Base-by-base conservation (phyloP, 1,140 invertebrate genomes). In the Rhopalosiphum maidis region DNA sequence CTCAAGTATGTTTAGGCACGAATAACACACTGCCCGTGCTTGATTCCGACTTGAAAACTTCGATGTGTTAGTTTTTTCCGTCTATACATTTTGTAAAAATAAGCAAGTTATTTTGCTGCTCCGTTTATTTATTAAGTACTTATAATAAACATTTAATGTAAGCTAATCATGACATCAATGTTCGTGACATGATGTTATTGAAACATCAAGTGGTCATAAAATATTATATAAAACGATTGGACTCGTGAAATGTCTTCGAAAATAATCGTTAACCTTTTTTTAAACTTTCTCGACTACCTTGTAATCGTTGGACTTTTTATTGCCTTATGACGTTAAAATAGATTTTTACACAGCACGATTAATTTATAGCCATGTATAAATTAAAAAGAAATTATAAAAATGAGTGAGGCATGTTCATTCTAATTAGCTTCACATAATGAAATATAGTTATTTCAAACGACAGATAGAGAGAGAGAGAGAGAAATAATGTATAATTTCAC, bases 331-430 rank as follows among this genome's bases (percentile, higher is more conserved):
- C 60, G 23, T 83, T 23, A 83, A 83, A 83, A 43, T 85, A 85
- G 37, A 41, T 85, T 85, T 85, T 85, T 9, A 85, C 0, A 37
- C 22, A 6, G 21, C 2, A 83, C 35, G 35, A 37, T 43, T 85
- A 85, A 41, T 88, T 51, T 88, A 35, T 88, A 46, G n/a, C 46
- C 18, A 88, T 15, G n/a, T 48, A 88, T 35, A 48, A n/a, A 88
- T 88, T 48, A 48, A 88, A 88, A 48, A 88, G 18, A 46, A 88
- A 88, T 88, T 30, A 88, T 48, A 11, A n/a, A 88, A 51, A 88
- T 88, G 35, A 23, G 35, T 5, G n/a, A 90, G 3, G 25, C 88
- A n/a, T n/a, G 15, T 77, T 77, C 30, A 15, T 35, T 77, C n/a
- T 77, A n/a, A 77, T 77, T 77, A 77, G 60, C 60, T 77, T n/a